Evolutionary conservation across 35 echinoderm and acorn worm genomes (phyloP).

Genomic region (Hemicentrotus pulcherrimus): DNA sequence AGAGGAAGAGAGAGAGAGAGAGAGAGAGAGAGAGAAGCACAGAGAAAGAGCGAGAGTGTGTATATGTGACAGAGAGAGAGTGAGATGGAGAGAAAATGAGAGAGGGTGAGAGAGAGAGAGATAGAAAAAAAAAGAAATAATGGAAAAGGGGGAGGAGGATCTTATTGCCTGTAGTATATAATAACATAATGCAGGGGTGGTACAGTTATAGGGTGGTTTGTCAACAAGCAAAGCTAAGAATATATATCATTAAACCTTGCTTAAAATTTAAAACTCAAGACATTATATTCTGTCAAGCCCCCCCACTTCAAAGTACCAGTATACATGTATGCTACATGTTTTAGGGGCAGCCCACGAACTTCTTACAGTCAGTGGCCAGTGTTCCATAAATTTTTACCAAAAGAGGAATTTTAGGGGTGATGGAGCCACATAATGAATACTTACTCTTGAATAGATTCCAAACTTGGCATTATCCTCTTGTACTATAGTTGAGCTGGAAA

Average conservation of each 20-base stretch:
- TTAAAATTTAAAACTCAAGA: neutral
- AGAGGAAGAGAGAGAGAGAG: no score
- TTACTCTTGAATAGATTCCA: slow-evolving; percentile 64
- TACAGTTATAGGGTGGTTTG: neutral
- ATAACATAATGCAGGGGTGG: neutral
- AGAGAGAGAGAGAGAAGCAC: no score
- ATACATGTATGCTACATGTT: neutral
- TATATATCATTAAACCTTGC: no score
- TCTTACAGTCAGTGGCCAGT: neutral
- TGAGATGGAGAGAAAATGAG: no score
- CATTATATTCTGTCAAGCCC: neutral
- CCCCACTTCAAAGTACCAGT: neutral
- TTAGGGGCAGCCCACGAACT: neutral
- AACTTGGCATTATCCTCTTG: slow-evolving; percentile 75
- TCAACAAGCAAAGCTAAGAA: no score
- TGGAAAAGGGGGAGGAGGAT: neutral
- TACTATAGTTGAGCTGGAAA: slow-evolving; percentile 56
- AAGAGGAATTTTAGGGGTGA: neutral
- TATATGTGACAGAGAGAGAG: neutral
- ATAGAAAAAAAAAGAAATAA: neutral
- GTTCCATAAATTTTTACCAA: neutral
- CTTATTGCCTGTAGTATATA: neutral
- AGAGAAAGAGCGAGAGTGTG: neutral
- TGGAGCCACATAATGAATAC: neutral
- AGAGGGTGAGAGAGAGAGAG: no score